Conservation (phyloP, 2,888 invertebrate species). For the Cantharis lateralis region DNA sequence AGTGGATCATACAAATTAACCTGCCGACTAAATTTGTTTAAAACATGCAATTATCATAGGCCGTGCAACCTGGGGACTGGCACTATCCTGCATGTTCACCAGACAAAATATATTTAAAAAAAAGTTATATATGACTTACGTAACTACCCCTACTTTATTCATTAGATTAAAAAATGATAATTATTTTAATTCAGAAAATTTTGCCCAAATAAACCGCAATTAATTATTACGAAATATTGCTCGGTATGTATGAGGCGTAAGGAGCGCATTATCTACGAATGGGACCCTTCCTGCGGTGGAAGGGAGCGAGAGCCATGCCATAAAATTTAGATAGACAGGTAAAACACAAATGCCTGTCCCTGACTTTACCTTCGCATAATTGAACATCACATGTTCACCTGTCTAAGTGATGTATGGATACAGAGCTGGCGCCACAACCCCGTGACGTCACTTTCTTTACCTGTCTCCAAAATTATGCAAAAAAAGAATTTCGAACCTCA, state of each 20-base stretch:
- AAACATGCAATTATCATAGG: constrained; percentile 55
- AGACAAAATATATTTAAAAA: constrained; percentile 44
- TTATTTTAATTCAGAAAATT: constrained; percentile 16
- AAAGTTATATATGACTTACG: constrained; percentile 49
- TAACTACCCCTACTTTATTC: constrained; percentile 41
- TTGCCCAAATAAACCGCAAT: background rate
- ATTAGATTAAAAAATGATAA: constrained; percentile 37
- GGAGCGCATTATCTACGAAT: background rate
- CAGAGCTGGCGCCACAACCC: constrained; percentile 37
- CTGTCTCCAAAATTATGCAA: constrained; percentile 4
- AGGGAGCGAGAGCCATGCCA: background rate
- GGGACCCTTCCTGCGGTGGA: background rate
- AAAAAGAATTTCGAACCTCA: background rate
- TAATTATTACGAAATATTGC: background rate
- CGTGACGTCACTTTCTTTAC: constrained; percentile 29
- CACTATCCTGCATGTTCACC: constrained; percentile 44
- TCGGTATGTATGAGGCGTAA: background rate
- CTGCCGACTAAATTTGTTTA: constrained; percentile 56
- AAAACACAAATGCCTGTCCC: constrained; percentile 33
- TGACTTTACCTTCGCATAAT: constrained; percentile 32
- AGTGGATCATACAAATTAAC: constrained; percentile 54
- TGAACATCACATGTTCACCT: constrained; percentile 40
- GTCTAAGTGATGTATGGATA: constrained; percentile 38
- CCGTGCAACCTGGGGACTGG: constrained; percentile 53
- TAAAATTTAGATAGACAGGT: constrained; percentile 26